These are phyloP conservation scores for Riparia riparia DNA, from an alignment of 2,113 vertebrate species.

Conservation along the genomic window DNA sequence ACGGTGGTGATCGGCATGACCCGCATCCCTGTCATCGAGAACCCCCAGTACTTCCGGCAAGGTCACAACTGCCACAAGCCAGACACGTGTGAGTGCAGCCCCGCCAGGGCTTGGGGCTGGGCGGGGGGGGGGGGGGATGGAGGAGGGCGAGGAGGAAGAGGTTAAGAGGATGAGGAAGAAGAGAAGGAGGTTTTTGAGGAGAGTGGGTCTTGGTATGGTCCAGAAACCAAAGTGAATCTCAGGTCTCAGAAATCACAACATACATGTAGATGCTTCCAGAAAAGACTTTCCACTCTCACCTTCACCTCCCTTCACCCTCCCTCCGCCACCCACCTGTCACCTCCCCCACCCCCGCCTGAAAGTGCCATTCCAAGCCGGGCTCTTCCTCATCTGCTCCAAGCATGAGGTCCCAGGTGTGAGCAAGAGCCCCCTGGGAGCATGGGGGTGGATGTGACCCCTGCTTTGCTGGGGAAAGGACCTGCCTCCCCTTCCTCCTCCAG, in stretches of 20 bases:
- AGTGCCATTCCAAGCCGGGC: neutral
- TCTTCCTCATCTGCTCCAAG: neutral
- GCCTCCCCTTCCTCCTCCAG: slow-evolving; percentile 48
- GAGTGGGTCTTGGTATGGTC: slow-evolving; percentile 65
- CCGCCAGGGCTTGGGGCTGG: neutral
- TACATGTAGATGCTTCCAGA: slow-evolving; percentile 57
- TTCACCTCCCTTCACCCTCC: slow-evolving; percentile 70
- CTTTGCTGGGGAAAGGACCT: neutral
- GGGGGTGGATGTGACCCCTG: neutral
- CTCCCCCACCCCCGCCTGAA: slow-evolving; percentile 18
- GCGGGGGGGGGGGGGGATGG: neutral
- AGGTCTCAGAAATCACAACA: slow-evolving; percentile 64
- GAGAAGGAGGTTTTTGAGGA: slow-evolving; percentile 36
- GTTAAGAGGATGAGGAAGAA: slow-evolving; percentile 32
- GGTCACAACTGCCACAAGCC: slow-evolving; percentile 97
- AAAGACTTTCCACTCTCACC: slow-evolving; percentile 56
- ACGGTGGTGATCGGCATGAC: slow-evolving; percentile 98
- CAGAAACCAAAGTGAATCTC: slow-evolving; percentile 70
- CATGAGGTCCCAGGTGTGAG: neutral
- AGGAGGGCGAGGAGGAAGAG: neutral
- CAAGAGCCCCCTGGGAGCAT: neutral
- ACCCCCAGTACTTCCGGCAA: slow-evolving; percentile 96
- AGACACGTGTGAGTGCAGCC: slow-evolving; percentile 89
- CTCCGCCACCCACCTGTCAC: slow-evolving; percentile 44
- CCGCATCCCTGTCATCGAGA: slow-evolving; percentile 95